Evolutionary conservation across 1,140 invertebrate species (phyloP), one percentile per base, ranked within the genome.

Genomic region (Pogonomyrmex barbatus): DNA sequence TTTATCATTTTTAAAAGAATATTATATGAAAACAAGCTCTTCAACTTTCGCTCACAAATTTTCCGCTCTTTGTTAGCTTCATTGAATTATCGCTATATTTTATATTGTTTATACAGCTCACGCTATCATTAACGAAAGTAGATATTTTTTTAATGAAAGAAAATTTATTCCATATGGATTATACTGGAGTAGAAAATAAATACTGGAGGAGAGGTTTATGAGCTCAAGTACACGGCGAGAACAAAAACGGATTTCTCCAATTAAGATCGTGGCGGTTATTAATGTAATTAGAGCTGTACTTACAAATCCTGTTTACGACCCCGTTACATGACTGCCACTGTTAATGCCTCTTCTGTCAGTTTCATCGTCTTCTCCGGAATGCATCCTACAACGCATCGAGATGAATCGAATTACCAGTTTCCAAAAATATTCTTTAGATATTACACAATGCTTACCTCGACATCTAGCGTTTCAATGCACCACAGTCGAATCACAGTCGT

Each of bases 291-390:
- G 9, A 8, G 30, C 39, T 39, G 36, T 58, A 81, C 78, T 30
- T 70, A 70, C 39, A 70, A 81, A 33, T 70, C 24, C 42, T 68
- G 42, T 73, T 82, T 82, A 60, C 12, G n/a, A 50, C 42, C 30
- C 12, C 42, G n/a, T 83, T 83, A 83, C 67, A 60, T 73, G 30
- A 50, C 12, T 30, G n/a, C 4, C 10, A 45, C 8, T 56, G n/a
- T 42, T 17, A 42, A 42, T 60, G 12, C n/a, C n/a, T 17, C 30
- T 83, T 62, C 39, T 62, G 36, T 17, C 10, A 42, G 9, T n/a
- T n/a, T 56, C 12, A 30, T 82, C 30, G 2, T 36, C 42, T 24
- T 14, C 65, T 71, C 10, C 24, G 4, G 24, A 68, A 5, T 81
- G n/a, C 14, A 30, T 81, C 60, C 79, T 83, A 52, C 12, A 82